phyloP scores from a whole-genome alignment of 1,140 invertebrate genomes.

The Brachionus angularis region DNA sequence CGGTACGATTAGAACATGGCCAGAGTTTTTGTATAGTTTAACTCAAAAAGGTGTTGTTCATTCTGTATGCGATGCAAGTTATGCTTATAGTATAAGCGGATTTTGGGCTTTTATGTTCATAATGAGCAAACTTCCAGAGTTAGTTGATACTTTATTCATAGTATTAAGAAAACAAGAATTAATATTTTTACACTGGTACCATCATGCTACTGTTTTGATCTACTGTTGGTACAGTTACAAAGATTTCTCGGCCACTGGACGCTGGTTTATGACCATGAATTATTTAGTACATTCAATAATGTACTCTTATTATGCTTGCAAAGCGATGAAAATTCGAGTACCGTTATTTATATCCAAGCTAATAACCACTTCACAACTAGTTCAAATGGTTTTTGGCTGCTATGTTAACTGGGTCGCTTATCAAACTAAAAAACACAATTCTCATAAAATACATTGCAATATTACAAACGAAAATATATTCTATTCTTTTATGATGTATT shows the following conservation, averaged over 20 bases:
- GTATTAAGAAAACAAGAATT: conserved; percentile 89
- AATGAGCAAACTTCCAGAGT: conserved; percentile 84
- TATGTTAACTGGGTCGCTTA: conserved; percentile 42
- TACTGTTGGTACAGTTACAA: conserved; percentile 95
- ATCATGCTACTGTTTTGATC: conserved; percentile 70
- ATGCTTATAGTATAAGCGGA: conserved; percentile 68
- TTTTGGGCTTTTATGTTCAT: conserved; percentile 65
- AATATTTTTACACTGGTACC: conserved; percentile 91
- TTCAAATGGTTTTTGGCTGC: conserved; percentile 85
- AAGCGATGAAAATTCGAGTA: conserved; percentile 77
- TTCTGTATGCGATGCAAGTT: conserved; percentile 72
- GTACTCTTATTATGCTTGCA: conserved; percentile 91
- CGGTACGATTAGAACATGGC: conserved; percentile 66
- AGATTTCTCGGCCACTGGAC: conserved; percentile 46
- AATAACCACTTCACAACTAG: conserved; percentile 83
- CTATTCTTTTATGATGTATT: conserved; percentile 38
- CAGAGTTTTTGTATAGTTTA: conserved; percentile 76
- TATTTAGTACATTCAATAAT: conserved; percentile 91
- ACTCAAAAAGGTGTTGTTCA: conserved; percentile 82
- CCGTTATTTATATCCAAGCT: conserved; percentile 80
- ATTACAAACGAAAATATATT: conserved; percentile 29
- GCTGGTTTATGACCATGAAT: conserved; percentile 98
- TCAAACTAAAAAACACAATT: conserved; percentile 25
- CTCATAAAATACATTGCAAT: background rate
- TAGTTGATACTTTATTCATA: conserved; percentile 93